Conservation (phyloP, 1,140 invertebrate species). For the Neoseiulus cucumeris region DNA sequence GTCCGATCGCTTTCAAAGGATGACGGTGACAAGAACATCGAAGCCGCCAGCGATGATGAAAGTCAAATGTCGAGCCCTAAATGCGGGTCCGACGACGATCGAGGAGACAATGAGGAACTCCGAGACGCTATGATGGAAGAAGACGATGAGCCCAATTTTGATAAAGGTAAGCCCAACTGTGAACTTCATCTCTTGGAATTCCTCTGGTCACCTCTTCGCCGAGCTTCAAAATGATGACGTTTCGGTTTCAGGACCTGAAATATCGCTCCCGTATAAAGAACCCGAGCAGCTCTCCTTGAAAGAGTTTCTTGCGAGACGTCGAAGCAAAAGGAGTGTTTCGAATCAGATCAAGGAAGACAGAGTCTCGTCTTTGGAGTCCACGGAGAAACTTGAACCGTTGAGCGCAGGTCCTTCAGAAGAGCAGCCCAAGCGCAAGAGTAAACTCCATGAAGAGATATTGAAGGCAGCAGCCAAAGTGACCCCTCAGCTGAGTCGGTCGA, state of each 20-base stretch:
- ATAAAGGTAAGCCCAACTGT: neutral
- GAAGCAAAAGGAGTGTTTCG: neutral
- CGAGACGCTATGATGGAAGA: neutral
- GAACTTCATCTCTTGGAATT: neutral
- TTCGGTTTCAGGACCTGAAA: neutral
- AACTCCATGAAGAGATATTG: neutral
- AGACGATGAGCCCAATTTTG: neutral
- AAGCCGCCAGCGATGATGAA: too few species aligned
- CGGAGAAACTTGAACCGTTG: too few species aligned
- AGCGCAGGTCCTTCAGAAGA: too few species aligned
- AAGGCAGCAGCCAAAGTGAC: constrained; percentile 1
- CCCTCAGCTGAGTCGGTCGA: neutral
- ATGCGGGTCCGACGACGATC: neutral
- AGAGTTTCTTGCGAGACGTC: constrained; percentile 1
- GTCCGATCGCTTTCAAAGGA: too few species aligned
- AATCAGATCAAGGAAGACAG: too few species aligned
- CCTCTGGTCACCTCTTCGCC: neutral
- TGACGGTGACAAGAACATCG: too few species aligned
- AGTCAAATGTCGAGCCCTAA: too few species aligned
- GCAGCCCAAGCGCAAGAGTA: neutral
- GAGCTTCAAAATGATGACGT: neutral
- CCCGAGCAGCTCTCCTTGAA: neutral
- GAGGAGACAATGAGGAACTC: neutral
- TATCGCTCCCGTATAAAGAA: neutral
- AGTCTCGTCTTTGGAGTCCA: too few species aligned